These are phyloP conservation scores for Nymphalis polychloros DNA, from an alignment of 2,888 invertebrate species.

Conservation along the genomic window DNA sequence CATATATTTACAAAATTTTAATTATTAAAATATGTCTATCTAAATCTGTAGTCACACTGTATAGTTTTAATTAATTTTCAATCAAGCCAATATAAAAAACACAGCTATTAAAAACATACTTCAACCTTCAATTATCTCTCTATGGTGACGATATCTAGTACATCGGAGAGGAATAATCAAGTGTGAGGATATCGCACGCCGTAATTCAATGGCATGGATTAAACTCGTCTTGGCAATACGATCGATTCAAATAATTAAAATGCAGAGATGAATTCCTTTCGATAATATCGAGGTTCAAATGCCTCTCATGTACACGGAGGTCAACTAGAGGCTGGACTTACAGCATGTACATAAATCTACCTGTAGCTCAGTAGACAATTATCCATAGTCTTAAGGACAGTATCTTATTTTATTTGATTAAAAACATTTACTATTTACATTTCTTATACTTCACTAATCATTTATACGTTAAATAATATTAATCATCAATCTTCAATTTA, in stretches of 20 bases:
- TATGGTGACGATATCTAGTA: background rate
- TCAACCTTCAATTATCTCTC: background rate
- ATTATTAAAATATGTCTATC: too few relatives aligned
- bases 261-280: constrained; percentile 27
- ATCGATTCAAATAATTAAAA: constrained; percentile 25
- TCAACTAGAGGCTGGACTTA: constrained; percentile 12
- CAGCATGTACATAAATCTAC: background rate
- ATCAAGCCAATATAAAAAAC: background rate
- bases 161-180: background rate
- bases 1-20: background rate
- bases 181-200: background rate
- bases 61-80: too few relatives aligned
- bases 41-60: too few relatives aligned
- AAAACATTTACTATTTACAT: too few relatives aligned
- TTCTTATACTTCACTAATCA: too few relatives aligned
- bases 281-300: constrained; percentile 25
- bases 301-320: constrained; percentile 20
- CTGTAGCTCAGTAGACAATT: background rate
- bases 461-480: too few relatives aligned
- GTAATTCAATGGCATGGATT: constrained; percentile 13
- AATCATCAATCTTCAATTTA: too few relatives aligned
- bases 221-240: constrained; percentile 15
- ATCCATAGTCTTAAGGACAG: too few relatives aligned
- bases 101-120: background rate
- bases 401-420: too few relatives aligned